Evolutionary conservation across 2,113 vertebrate species (phyloP), one percentile per base, ranked within the genome.

Genomic region (Gobio gobio): DNA sequence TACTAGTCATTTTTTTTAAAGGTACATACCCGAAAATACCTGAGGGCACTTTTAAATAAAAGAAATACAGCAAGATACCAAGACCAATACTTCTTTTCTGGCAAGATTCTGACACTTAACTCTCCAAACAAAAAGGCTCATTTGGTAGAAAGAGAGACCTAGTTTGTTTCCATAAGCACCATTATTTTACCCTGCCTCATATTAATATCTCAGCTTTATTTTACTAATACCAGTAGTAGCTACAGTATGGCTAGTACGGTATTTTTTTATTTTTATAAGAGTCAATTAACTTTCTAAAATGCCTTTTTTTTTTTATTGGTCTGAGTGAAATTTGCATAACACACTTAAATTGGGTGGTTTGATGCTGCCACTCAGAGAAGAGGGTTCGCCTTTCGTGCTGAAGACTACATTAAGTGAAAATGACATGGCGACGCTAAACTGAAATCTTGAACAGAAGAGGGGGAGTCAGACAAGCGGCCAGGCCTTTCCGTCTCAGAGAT

Each of bases 401-500:
- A 89, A 78, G 63, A 83, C 83, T 84, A 78, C 85, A 89, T 90
- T 86, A 88, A 91, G 82, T 78, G 78, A 90, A 77, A 80, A 85
- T 88, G 88, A 87, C 86, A 88, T 47, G 18, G 29, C 20, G 16
- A 83, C 5, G 29, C 47, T 18, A 10, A 80, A 83, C 70, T 24
- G 86, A 79, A 77, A 86, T 82, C 85, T 83, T 87, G 63, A 61
- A 82, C 85, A 88, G 86, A 88, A 47, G 70, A 73, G 40, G 22
- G 40, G 10, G 22, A 73, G 40, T 47, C 36, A 29, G 47, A 61
- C 43, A 78, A 87, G 85, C 47, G 47, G 54, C 73, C 78, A 26
- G 82, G 36, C 86, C 87, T 83, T 89, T 83, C 40, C 33, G 83
- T 92, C 90, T 90, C 82, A 76, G 22, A 89, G 88, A 91, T 91